Evolutionary conservation across 2,797 vertebrate species (phyloP), one percentile per base, ranked within the genome.

Genomic region (Dallia pectoralis): DNA sequence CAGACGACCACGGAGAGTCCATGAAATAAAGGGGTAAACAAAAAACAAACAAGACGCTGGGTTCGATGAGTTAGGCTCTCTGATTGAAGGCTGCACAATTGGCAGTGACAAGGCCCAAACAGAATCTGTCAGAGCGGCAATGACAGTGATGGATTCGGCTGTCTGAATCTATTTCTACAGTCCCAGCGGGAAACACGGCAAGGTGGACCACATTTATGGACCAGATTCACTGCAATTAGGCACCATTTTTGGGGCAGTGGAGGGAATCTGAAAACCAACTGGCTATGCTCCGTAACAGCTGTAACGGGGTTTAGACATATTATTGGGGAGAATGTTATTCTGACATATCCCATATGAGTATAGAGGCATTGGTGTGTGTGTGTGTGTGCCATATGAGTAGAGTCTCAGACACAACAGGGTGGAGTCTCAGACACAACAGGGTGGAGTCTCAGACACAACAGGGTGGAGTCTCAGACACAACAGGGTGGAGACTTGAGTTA

Each of bases 131-230:
- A 88, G 69, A 77, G 82, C 82, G 27, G 83, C 69, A 75, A 79
- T 74, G 67, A 63, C 62, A 62, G 78, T 67, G 89, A 89, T 90
- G 86, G 86, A 89, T 90, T 84, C 76, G 75, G 74, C 85, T 86
- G 87, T 87, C 89, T 76, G 79, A 84, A 81, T 84, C 70, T 76
- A 87, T 89, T 89, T 78, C 83, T 78, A 67, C 74, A 70, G 76
- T 66, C 69, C 72, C 70, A 81, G 69, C 75, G 14, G 47, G 70
- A 70, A 76, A 74, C 80, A 74, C 3, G 32, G 51, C 11, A 69
- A 61, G 70, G 67, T 67, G 70, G 76, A 70, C 70, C 78, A n/a
- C 51, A 56, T 22, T 19, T 7, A 9, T 40, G 75, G 66, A 77
- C 77, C 71, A 81, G 78, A 82, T 85, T 83, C 74, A 71, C 74